Conservation (phyloP, 2,797 vertebrate genomes). For the Eulemur rubriventer region DNA sequence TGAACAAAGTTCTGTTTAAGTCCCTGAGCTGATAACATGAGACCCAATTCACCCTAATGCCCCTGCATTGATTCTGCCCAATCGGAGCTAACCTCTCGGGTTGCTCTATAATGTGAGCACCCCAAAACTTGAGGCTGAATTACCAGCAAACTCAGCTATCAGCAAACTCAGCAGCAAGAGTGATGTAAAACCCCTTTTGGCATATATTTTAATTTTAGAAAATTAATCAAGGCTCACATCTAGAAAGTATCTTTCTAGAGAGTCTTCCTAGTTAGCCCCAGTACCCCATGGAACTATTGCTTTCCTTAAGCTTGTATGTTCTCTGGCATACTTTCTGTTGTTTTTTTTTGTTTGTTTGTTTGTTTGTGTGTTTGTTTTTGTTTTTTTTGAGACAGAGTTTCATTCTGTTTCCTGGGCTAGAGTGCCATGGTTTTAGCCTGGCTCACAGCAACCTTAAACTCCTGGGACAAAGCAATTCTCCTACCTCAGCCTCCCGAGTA, state of each 20-base stretch:
- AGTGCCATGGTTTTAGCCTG: no score
- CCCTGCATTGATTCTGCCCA: neutral
- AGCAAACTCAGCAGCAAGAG: neutral
- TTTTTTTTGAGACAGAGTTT: no score
- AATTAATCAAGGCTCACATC: neutral
- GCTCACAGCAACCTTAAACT: no score
- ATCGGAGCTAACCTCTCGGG: neutral
- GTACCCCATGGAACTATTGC: neutral
- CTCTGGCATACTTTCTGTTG: no score
- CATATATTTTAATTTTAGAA: neutral
- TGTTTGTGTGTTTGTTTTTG: no score
- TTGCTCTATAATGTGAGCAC: rapidly evolving
- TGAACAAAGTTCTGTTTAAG: no score
- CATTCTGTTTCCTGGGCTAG: no score
- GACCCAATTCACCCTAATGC: neutral
- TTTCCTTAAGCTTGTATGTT: neutral
- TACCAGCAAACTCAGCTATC: neutral
- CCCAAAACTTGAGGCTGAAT: neutral
- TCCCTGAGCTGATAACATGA: neutral
- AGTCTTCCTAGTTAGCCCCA: neutral
- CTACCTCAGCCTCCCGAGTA: no score
- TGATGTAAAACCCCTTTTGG: neutral
- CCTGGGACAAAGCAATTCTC: no score
- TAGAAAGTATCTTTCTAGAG: neutral
- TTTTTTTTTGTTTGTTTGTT: no score